These are phyloP conservation scores for Melanotaenia duboulayi DNA, from an alignment of 2,113 vertebrate species.

Conservation along the genomic window DNA sequence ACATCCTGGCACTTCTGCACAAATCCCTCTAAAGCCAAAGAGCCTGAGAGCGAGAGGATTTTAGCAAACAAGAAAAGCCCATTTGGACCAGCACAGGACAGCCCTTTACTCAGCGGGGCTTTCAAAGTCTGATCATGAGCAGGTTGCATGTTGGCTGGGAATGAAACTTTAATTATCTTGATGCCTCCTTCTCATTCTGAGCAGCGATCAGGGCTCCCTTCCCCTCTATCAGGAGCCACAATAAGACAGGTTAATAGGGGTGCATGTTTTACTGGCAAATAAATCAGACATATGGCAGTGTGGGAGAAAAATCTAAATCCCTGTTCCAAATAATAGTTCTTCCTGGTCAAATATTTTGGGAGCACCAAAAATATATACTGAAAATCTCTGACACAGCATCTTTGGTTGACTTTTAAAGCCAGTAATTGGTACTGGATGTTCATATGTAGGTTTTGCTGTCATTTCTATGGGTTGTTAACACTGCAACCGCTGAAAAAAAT, in stretches of 20 bases:
- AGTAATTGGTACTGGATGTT: not conserved
- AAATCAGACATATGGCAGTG: conserved; percentile 27
- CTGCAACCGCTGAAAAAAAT: no score
- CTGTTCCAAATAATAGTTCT: not conserved
- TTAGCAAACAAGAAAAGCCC: conserved; percentile 63
- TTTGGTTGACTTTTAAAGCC: not conserved
- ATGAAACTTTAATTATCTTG: conserved; percentile 78
- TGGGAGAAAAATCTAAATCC: conserved; percentile 14
- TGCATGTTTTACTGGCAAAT: conserved; percentile 57
- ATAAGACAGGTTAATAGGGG: conserved; percentile 67
- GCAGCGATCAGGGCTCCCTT: not conserved
- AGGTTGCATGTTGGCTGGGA: conserved; percentile 57
- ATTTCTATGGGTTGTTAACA: not conserved
- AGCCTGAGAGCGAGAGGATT: conserved; percentile 34
- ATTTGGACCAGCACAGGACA: conserved; percentile 53
- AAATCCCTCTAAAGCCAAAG: conserved; percentile 29
- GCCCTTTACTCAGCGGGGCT: conserved; percentile 25
- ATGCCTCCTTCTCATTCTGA: conserved; percentile 53
- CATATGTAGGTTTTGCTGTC: not conserved
- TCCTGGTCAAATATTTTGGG: not conserved
- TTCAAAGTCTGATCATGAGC: conserved; percentile 50
- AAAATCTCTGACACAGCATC: not conserved
- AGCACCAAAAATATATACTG: not conserved
- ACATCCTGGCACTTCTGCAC: not conserved
- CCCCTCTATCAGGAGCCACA: conserved; percentile 27